Percentiles rank a stretch among this genome's conserved stretches.
These are phyloP conservation scores for Emydura subglobosa DNA, from an alignment of 2,113 vertebrate species.

Conservation along the genomic window DNA sequence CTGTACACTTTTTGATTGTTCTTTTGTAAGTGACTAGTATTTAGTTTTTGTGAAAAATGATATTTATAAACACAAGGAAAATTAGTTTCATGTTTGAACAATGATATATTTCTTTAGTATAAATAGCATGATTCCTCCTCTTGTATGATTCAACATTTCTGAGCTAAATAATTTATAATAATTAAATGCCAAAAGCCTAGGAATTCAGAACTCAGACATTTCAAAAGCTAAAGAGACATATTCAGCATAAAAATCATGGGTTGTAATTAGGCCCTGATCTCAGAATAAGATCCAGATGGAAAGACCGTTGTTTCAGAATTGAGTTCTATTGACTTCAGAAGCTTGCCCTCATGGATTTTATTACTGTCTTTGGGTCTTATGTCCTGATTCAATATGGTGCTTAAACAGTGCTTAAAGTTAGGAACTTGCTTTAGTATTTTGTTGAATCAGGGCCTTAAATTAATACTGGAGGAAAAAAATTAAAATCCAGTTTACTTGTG, in stretches of 20 bases:
- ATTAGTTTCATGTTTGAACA: neutral
- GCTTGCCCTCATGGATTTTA: neutral
- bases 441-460: neutral
- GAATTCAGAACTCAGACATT: neutral
- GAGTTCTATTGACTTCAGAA: neutral
- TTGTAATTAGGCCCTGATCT: neutral
- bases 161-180: rapidly evolving
- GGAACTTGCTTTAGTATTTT: neutral
- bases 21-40: neutral
- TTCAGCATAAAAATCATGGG: neutral
- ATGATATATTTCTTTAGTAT: neutral
- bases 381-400: neutral
- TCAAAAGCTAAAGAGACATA: neutral
- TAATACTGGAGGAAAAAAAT: neutral
- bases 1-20: neutral
- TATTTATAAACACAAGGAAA: neutral
- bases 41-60: neutral
- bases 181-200: neutral
- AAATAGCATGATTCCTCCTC: rapidly evolving
- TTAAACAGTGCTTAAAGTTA: neutral
- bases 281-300: neutral
- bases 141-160: neutral
- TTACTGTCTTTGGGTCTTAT: neutral
- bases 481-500: neutral
- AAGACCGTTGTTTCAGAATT: neutral